Evolutionary conservation across 2,888 invertebrate genomes (phyloP).

Genomic region (Pycnomerus fuliginosus): DNA sequence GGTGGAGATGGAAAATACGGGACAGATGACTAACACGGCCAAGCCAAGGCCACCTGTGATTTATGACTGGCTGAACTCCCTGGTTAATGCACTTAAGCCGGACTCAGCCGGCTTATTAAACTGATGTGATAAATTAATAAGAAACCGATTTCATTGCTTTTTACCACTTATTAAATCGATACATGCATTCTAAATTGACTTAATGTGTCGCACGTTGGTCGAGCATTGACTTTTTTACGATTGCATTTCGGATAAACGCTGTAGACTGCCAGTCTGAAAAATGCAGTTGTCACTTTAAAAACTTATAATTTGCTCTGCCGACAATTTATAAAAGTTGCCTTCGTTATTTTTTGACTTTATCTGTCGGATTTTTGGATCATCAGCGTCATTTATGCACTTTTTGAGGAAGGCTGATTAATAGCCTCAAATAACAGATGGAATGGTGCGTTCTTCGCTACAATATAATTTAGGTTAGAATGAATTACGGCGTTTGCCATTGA

Average conservation of each 20-base stretch:
- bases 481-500: constrained; percentile 14
- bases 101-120: constrained; percentile 16
- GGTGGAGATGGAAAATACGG: constrained; percentile 27
- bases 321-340: too few species aligned
- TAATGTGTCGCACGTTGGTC: constrained; percentile 30
- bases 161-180: constrained; percentile 35
- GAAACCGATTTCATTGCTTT: constrained; percentile 15
- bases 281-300: constrained; percentile 11
- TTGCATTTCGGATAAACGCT: constrained; percentile 4
- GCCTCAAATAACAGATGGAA: too few species aligned
- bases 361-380: not conserved
- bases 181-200: constrained; percentile 35
- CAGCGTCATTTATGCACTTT: constrained; percentile 1
- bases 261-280: constrained; percentile 11
- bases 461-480: constrained; percentile 29
- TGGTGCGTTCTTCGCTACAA: too few species aligned
- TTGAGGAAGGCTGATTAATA: constrained; percentile 5
- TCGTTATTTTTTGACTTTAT: not conserved
- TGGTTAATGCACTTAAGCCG: constrained; percentile 29
- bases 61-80: constrained; percentile 30
- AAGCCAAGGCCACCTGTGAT: constrained; percentile 39
- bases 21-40: constrained; percentile 37
- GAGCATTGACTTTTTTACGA: constrained; percentile 3
- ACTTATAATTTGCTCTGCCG: constrained; percentile 4
- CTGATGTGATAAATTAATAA: constrained; percentile 27